Evolutionary conservation across 2,888 invertebrate genomes (phyloP), one percentile per base, ranked within the genome.

Genomic region (Tachina fera): DNA sequence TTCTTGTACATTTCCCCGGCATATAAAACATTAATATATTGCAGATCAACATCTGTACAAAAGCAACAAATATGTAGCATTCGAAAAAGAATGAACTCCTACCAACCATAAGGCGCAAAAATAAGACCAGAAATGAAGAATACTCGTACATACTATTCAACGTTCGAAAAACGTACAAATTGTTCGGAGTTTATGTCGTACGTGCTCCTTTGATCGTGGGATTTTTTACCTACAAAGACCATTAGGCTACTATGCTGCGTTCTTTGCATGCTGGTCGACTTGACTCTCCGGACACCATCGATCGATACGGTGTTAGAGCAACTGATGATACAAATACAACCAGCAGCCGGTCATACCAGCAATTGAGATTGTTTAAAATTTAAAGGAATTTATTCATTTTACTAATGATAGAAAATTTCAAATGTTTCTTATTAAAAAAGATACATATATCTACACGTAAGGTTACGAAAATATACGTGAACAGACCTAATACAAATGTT

Each of bases 161-260:
- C 75, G 71, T 22, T 49, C 60, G 45, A 70, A 82, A 86, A 78
- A 83, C 77, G 80, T 74, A 65, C 86, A 79, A 85, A 80, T 56
- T 76, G 83, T 74, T 83, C 41, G 70, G 22, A 81, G 80, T 83
- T 86, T 79, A 79, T 81, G 86, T 78, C 85, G 88, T 88, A 88
- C 88, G 88, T 87, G 88, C 72, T 85, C 83, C 80, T 74, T 82
- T 82, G 87, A 87, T 87, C 87, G 88, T 88, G 86, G 87, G 87
- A 88, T 88, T 85, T 87, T 87, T 83, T 83, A 75, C 78, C 72
- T 58, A 82, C 79, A 83, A 58, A 14, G 65, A 76, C 68, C 79
- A 79, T 80, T 78, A 70, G 53, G 86, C 83, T 83, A 83, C 86
- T 71, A 81, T 71, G 49, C 71, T 43, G 43, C 45, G 56, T 67